A percentile compares a stretch with the other conserved stretches of the same genome.
Conservation (phyloP, 2,113 vertebrate genomes). For the Saccopteryx leptura region DNA sequence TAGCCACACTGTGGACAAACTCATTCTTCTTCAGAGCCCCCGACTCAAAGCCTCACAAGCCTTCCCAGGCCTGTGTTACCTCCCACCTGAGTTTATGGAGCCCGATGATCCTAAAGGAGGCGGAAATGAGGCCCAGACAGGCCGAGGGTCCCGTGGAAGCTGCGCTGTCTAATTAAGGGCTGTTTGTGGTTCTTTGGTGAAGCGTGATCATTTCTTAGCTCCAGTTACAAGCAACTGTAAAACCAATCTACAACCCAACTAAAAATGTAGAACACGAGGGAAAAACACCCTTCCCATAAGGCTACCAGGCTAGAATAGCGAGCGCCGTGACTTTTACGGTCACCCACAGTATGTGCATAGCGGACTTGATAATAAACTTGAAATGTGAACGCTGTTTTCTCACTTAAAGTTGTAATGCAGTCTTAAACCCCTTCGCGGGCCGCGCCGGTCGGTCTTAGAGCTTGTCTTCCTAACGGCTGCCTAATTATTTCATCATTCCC, state of each 20-base stretch:
- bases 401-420: no score
- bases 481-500: conserved; percentile 1
- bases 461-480: neutral
- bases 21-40: neutral
- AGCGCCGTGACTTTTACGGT: neutral
- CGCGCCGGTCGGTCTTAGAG: neutral
- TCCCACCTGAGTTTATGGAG: conserved; percentile 66
- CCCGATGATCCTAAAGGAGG: conserved; percentile 70
- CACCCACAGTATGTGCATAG: neutral
- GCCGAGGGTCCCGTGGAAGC: conserved; percentile 74
- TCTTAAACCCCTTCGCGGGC: neutral
- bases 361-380: conserved; percentile 4
- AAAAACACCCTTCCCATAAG: neutral
- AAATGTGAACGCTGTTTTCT: neutral
- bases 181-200: conserved; percentile 77
- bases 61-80: conserved; percentile 50
- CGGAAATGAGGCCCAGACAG: conserved; percentile 71
- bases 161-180: conserved; percentile 67
- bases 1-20: conserved; percentile 7
- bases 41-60: conserved; percentile 27
- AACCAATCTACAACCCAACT: conserved; percentile 55
- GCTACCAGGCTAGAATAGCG: neutral
- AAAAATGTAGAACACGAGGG: conserved; percentile 64
- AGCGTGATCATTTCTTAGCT: conserved; percentile 69
- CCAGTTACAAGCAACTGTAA: conserved; percentile 79